Evolutionary conservation across 2,888 invertebrate genomes (phyloP), one percentile per base, ranked within the genome.

Genomic region (Tanypteryx hageni): DNA sequence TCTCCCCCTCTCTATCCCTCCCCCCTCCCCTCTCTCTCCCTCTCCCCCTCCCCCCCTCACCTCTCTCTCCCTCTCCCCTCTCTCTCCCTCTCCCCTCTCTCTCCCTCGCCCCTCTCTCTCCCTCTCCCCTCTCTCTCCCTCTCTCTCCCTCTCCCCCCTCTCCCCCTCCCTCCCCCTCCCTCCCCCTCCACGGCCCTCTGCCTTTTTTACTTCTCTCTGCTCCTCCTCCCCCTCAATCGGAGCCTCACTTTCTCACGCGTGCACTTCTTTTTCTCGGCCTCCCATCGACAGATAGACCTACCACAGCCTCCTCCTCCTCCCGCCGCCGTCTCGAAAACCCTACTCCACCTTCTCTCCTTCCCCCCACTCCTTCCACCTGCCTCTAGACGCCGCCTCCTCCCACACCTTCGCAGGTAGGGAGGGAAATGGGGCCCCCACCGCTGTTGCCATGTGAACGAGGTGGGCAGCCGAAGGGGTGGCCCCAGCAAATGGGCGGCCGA

Each of bases 261-360:
- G 56, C 8, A 85, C 10, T 27, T 18, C 58, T 84, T 76, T 27
- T 58, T 59, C 68, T 64, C 76, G 58, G 85, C 64, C 27, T 86
- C 82, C 58, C 61, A 64, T 58, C 94, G 93, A 94, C 93, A 94
- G 93, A 94, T 93, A 93, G 94, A 94, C 94, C 93, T 94, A 94
- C 93, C 93, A 94, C 93, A 93, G 93, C 94, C 94, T 94, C 94
- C 94, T 94, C 94, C 94, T 94, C n/a, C 94, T 94, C 94, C 92
- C 94, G 93, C 93, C 92, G 91, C 92, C 92, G 92, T 93, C 93
- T 94, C 93, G 93, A 94, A 94, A 94, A 94, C 94, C 94, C 94
- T 94, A 94, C 94, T 94, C 94, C 94, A 94, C 94, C 94, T 94
- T 94, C 94, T 94, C 94, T 94, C 94, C 95, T 94, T 94, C 94